phyloP scores from a whole-genome alignment of 2,797 vertebrate species.

The Halcyon chelicuti region DNA sequence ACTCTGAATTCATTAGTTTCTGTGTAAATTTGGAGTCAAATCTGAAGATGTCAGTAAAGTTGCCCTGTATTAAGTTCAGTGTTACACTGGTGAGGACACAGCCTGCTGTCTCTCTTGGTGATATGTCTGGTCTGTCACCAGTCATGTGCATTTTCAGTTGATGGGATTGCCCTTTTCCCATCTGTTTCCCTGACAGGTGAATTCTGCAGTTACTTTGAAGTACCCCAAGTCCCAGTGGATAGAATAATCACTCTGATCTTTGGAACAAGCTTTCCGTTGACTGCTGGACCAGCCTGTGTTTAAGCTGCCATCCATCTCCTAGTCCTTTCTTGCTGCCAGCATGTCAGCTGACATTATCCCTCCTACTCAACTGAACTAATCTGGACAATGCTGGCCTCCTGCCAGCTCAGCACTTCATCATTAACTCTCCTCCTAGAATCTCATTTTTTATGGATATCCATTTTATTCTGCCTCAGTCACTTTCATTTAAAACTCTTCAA shows the following conservation, averaged over 20 bases:
- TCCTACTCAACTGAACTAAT: not conserved
- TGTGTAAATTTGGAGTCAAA: not conserved
- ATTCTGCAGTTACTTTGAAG: constrained; percentile 20
- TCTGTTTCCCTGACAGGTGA: not conserved
- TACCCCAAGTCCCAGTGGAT: not conserved
- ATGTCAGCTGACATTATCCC: not conserved
- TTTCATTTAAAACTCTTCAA: constrained; percentile 51
- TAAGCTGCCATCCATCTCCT: constrained; percentile 21
- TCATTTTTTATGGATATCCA: not conserved
- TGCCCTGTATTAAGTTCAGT: not conserved
- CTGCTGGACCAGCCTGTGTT: not conserved
- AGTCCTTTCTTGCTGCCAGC: constrained; percentile 33
- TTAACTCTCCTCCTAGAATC: not conserved
- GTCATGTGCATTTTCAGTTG: not conserved
- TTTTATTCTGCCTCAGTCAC: constrained; percentile 44
- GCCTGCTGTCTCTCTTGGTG: not conserved
- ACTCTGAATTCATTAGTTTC: not conserved
- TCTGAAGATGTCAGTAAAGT: not conserved
- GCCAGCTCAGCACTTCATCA: not conserved
- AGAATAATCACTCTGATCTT: constrained; percentile 26
- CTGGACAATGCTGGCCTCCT: not conserved
- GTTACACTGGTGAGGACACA: not conserved
- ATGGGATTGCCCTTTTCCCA: not conserved
- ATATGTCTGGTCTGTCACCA: not conserved
- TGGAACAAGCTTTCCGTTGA: constrained; percentile 33